Evolutionary conservation across 2,113 vertebrate species (phyloP).

Genomic region (Prunella fulvescens): DNA sequence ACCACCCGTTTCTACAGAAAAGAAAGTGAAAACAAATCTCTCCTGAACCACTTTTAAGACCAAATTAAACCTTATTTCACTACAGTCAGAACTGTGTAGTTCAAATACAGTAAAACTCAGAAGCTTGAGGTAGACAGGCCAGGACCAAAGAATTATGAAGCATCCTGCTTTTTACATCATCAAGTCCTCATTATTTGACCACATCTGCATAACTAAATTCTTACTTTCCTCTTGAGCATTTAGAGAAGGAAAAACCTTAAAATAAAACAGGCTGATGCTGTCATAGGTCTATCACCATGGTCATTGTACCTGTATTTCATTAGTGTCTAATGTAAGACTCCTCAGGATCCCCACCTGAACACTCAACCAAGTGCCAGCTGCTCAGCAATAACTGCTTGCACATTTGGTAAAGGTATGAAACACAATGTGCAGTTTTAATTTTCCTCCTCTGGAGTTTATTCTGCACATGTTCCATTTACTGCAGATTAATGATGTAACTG

Average conservation of each 20-base stretch:
- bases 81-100: neutral
- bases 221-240: neutral
- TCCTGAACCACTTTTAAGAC: neutral
- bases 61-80: neutral
- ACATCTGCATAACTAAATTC: neutral
- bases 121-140: neutral
- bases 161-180: neutral
- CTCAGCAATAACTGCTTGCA: neutral
- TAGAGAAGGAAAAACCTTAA: neutral
- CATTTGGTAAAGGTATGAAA: neutral
- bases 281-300: neutral
- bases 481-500: neutral
- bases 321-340: neutral
- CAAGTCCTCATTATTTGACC: neutral
- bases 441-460: neutral
- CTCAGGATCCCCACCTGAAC: neutral
- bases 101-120: neutral
- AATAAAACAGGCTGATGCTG: neutral
- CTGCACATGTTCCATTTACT: neutral
- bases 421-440: neutral
- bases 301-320: neutral
- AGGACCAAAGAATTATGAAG: neutral
- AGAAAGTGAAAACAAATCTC: neutral
- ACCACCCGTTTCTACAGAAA: neutral
- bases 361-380: fast-evolving